Conservation (phyloP, 2,797 vertebrate genomes). For the Molothrus ater region DNA sequence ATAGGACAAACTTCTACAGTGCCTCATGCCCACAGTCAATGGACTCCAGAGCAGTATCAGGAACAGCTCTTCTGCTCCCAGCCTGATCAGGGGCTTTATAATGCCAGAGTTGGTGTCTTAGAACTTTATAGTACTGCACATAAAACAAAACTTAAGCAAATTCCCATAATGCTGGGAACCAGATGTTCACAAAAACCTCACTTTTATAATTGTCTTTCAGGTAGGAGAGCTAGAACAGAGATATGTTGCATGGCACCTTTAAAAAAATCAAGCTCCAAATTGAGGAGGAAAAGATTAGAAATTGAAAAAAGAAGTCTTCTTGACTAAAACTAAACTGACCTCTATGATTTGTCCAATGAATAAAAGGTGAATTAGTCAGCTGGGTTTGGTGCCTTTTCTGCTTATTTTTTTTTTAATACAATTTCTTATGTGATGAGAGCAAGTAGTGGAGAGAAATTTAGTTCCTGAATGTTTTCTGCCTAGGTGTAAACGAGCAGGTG, state of each 20-base stretch:
- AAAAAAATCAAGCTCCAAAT: background rate
- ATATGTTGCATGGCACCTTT: background rate
- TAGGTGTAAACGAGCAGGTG: background rate
- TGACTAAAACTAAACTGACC: background rate
- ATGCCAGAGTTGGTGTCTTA: background rate
- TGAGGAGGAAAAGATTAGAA: background rate
- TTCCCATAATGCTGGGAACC: background rate
- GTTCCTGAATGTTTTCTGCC: background rate
- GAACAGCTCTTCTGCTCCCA: background rate
- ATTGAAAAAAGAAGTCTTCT: background rate
- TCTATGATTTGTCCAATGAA: background rate
- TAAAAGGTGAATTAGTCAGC: background rate
- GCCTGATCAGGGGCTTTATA: background rate
- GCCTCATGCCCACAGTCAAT: rapidly evolving
- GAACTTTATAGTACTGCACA: background rate
- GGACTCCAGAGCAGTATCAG: background rate
- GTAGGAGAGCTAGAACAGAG: background rate
- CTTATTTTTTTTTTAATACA: background rate
- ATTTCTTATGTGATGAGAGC: background rate
- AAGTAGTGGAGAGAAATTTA: background rate
- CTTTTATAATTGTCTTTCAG: background rate
- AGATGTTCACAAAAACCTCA: background rate
- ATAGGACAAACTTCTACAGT: background rate
- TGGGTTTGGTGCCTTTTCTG: background rate
- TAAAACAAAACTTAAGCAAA: background rate